Evolutionary conservation across 2,797 vertebrate genomes (phyloP), one percentile per base, ranked within the genome.

Genomic region (Emydoidea blandingii): DNA sequence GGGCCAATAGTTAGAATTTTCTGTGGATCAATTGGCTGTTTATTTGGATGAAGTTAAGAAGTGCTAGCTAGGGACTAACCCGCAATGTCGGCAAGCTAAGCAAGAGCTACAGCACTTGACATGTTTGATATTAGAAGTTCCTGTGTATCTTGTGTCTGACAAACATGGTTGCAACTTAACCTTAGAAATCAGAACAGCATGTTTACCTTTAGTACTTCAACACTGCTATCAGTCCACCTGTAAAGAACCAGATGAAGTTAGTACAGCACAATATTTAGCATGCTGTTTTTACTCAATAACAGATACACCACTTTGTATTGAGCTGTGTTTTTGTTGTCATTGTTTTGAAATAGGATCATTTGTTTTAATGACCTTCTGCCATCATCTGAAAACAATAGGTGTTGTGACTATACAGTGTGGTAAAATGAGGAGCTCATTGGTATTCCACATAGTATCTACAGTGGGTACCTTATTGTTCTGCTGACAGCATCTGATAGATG

Each of bases 341-440:
- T 91, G 86, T 94, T 94, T 96, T 91, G 93, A 87, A 96, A 90
- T 84, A 78, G 85, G 92, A 97, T 89, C 93, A 95, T 96, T 96
- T 94, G 72, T 96, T 97, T 96, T 96, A 96, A 97, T 94, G 97
- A 96, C 97, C 97, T 96, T 97, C 96, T 96, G 96, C 95, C 90
- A 96, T 87, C 93, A 94, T 94, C 93, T 65, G 92, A 94, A 96
- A 97, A 91, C 88, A 95, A 96, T 90, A 94, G 93, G 82, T 97
- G 87, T 96, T 96, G 81, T 93, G 96, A 97, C 96, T 96, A 94
- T 94, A 53, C 0, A 1, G 59, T 85, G 89, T 34, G 85, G 91
- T 96, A 88, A 96, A 96, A 96, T 96, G 94, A 97, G 95, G 93
- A 91, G 88, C 90, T 97, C 96, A 97, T 97, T 97, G 91, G 92